These are phyloP conservation scores for Cheilosia vernalis DNA, from an alignment of 2,888 invertebrate species.

Conservation along the genomic window DNA sequence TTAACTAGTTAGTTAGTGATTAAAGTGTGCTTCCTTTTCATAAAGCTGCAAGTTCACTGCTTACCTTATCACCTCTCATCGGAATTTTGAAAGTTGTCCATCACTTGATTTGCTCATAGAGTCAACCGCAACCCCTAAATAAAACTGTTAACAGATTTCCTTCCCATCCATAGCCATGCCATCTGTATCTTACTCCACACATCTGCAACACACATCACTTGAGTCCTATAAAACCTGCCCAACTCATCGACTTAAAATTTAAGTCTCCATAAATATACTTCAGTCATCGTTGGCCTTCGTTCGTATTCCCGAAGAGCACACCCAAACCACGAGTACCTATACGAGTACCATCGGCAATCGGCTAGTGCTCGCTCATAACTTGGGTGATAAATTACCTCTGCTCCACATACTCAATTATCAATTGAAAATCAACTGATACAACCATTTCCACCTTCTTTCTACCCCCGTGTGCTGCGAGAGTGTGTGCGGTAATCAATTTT, in stretches of 20 bases:
- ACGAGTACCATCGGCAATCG: background rate
- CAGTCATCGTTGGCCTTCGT: conserved; percentile 39
- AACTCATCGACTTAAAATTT: background rate
- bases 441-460: conserved; percentile 60
- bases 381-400: conserved; percentile 71
- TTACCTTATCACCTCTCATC: too few species aligned
- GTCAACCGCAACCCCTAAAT: too few species aligned
- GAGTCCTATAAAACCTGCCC: too few species aligned
- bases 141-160: too few species aligned
- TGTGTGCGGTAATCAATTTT: conserved; percentile 70
- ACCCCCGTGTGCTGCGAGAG: conserved; percentile 8
- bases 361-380: conserved; percentile 54
- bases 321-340: background rate
- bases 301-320: background rate
- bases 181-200: too few species aligned
- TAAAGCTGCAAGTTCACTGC: too few species aligned
- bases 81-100: too few species aligned
- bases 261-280: conserved; percentile 49
- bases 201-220: too few species aligned
- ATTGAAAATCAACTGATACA: conserved; percentile 71
- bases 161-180: too few species aligned
- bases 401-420: conserved; percentile 72
- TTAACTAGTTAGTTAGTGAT: too few species aligned
- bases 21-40: too few species aligned
- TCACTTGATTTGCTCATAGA: too few species aligned